Conservation (phyloP, 2,888 invertebrate genomes). For the Agonopterix alstromeriana region DNA sequence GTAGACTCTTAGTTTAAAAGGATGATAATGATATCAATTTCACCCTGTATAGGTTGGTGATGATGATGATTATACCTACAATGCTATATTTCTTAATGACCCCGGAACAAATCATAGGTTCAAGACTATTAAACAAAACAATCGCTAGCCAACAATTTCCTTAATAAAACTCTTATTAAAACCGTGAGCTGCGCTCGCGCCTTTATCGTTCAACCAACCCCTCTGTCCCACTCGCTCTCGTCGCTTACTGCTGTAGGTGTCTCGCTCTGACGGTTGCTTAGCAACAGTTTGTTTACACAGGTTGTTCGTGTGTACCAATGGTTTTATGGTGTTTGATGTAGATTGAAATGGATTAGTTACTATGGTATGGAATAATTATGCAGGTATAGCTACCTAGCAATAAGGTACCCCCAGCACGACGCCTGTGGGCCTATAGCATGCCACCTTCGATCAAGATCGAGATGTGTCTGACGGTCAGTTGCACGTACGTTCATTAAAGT, state of each 20-base stretch:
- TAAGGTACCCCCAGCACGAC: too few species aligned
- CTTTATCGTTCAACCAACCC: constrained; percentile 53
- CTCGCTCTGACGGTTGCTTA: constrained; percentile 21
- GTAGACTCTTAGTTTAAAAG: too few species aligned
- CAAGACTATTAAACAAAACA: neutral
- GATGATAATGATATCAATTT: too few species aligned
- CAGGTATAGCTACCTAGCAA: neutral
- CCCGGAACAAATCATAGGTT: constrained; percentile 1
- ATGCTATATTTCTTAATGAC: neutral
- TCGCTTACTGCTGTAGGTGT: neutral
- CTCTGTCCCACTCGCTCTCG: constrained; percentile 9
- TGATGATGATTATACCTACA: too few species aligned
- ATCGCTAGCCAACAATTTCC: constrained; percentile 3
- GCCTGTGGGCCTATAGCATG: too few species aligned
- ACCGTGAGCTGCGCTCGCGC: constrained; percentile 40
- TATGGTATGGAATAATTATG: too few species aligned
- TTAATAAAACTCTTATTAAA: constrained; percentile 16
- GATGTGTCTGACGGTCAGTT: too few species aligned
- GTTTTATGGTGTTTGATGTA: neutral
- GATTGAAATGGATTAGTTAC: neutral
- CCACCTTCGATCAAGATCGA: too few species aligned
- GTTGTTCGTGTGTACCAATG: constrained; percentile 14
- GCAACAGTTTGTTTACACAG: constrained; percentile 33
- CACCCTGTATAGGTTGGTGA: too few species aligned
- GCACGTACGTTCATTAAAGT: too few species aligned